These are phyloP conservation scores for Cryptocephalus moraei DNA, from an alignment of 2,888 invertebrate species.

Conservation along the genomic window DNA sequence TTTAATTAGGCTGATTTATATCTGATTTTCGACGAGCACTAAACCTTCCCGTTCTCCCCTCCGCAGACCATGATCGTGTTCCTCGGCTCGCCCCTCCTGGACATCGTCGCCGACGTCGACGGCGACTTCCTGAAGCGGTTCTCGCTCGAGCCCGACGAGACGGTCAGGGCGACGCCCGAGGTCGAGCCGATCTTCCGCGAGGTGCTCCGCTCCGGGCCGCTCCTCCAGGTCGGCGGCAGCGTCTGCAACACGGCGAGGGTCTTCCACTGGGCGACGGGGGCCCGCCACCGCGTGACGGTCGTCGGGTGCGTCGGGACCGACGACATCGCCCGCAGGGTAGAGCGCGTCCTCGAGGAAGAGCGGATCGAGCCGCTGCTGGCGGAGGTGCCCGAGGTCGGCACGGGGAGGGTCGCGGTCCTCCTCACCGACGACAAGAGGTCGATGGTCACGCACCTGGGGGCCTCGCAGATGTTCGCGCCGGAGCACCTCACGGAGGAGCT, in stretches of 20 bases:
- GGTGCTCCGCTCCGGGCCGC: slow-evolving; percentile 6
- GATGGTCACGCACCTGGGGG: slow-evolving; percentile 21
- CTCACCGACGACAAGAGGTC: slow-evolving; percentile 16
- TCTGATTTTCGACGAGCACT: too few relatives aligned
- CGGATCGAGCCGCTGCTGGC: slow-evolving; percentile 11
- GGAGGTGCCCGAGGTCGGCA: slow-evolving; percentile 8
- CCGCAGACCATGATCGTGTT: slow-evolving; percentile 8
- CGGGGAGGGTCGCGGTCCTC: slow-evolving; percentile 21
- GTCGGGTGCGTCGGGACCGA: slow-evolving; percentile 20
- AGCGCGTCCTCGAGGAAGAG: slow-evolving; percentile 11
- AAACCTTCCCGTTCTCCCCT: neutral
- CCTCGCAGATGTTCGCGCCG: slow-evolving; percentile 13
- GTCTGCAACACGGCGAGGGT: slow-evolving; percentile 19
- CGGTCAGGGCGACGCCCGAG: slow-evolving; percentile 6
- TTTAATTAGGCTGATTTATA: too few relatives aligned
- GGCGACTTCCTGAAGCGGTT: slow-evolving; percentile 16
- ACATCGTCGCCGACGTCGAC: slow-evolving; percentile 17
- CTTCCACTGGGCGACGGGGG: slow-evolving; percentile 11
- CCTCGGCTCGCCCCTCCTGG: slow-evolving; percentile 21
- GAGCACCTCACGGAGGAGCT: slow-evolving; percentile 7
- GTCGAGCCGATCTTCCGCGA: slow-evolving; percentile 13
- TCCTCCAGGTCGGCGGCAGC: slow-evolving; percentile 18
- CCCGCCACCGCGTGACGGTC: slow-evolving; percentile 8
- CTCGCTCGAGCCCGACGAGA: slow-evolving; percentile 15
- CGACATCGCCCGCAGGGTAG: slow-evolving; percentile 12